Evolutionary conservation across 2,888 invertebrate species (phyloP).

Genomic region (Neocrepidodera transversa): DNA sequence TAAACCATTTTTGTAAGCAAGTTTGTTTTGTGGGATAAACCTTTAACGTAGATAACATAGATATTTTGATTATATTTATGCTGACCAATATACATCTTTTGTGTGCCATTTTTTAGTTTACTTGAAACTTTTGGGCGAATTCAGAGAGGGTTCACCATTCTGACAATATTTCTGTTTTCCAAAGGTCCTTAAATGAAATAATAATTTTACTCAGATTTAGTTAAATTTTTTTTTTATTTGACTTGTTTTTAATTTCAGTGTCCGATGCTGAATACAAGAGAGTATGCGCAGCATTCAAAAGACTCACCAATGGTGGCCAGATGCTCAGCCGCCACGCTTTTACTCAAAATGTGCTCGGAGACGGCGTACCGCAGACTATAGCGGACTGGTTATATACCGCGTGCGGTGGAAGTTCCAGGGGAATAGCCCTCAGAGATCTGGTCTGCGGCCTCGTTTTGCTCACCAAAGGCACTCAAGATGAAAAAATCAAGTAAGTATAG

Average conservation of each 20-base stretch:
- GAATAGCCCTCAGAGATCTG: constrained; percentile 82
- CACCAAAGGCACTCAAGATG: constrained; percentile 83
- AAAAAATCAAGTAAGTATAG: constrained; percentile 77
- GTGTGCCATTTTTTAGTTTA: no score
- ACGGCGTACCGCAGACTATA: constrained; percentile 81
- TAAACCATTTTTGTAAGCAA: no score
- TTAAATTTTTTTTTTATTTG: no score
- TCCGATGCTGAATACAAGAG: constrained; percentile 83
- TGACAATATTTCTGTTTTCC: no score
- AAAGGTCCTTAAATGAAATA: no score
- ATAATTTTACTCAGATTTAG: no score
- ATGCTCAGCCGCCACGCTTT: constrained; percentile 78
- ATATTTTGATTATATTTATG: no score
- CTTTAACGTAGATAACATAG: no score
- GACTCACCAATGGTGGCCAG: constrained; percentile 76
- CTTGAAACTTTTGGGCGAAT: no score
- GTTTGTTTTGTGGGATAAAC: no score
- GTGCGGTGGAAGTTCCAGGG: constrained; percentile 83
- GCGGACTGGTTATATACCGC: constrained; percentile 84
- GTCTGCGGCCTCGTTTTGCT: constrained; percentile 86
- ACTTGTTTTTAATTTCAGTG: constrained; percentile 65
- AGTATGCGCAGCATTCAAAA: constrained; percentile 86
- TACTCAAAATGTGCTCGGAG: constrained; percentile 84
- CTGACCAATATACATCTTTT: no score
- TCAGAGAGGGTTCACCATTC: no score